phyloP scores from a whole-genome alignment of 1,140 invertebrate species.

The Psilanteris sp. region DNA sequence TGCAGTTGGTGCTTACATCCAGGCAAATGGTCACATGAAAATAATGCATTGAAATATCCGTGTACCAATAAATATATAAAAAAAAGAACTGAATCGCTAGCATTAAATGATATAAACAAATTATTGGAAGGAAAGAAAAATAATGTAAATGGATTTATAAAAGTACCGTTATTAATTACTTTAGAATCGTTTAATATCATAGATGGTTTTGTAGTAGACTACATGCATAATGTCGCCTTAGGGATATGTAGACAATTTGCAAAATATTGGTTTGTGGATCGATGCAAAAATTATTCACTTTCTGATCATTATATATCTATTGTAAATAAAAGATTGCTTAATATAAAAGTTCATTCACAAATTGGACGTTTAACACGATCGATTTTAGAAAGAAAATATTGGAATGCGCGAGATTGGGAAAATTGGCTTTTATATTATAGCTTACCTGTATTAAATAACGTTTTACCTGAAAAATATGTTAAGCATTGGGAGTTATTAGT shows the following conservation, averaged over 20 bases:
- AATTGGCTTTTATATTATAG: no score
- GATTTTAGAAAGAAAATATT: slow-evolving; percentile 3
- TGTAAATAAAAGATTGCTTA: not conserved
- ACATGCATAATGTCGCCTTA: no score
- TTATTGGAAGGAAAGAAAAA: not conserved
- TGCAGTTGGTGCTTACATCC: slow-evolving; percentile 29
- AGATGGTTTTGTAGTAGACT: no score
- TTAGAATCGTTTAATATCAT: no score
- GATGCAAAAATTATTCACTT: no score
- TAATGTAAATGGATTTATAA: slow-evolving; percentile 9
- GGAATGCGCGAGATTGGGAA: no score
- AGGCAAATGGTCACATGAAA: no score
- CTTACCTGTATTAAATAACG: no score
- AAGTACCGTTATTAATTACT: no score
- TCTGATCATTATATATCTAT: no score
- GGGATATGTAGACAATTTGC: slow-evolving; percentile 1
- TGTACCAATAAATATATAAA: not conserved
- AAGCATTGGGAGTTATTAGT: slow-evolving; percentile 3
- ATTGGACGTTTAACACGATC: not conserved
- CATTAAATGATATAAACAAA: not conserved
- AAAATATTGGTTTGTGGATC: no score
- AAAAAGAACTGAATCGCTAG: not conserved
- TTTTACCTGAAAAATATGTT: no score
- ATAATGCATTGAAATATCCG: slow-evolving; percentile 40
- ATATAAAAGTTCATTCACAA: slow-evolving; percentile 6